A percentile compares a stretch with the other conserved stretches of the same genome.
phyloP scores from a whole-genome alignment of 1,140 invertebrate species.

The Triops cancriformis region DNA sequence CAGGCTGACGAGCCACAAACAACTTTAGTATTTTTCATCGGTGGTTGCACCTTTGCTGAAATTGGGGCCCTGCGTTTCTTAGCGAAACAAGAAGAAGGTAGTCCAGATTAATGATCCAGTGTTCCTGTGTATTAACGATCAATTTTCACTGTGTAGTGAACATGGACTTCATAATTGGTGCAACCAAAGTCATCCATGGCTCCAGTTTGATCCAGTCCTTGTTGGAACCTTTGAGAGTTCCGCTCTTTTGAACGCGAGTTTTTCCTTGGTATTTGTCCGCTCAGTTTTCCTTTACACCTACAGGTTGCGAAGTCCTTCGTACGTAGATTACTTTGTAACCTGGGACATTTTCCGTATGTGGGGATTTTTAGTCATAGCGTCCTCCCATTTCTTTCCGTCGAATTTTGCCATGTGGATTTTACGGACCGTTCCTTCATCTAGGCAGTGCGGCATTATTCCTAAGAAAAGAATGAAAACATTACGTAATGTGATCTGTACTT shows the following conservation, averaged over 20 bases:
- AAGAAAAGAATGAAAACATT: constrained; percentile 17
- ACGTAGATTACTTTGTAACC: constrained; percentile 16
- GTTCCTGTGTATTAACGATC: constrained; percentile 15
- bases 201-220: constrained; percentile 70
- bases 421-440: constrained; percentile 42
- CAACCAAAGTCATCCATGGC: constrained; percentile 89
- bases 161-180: constrained; percentile 84
- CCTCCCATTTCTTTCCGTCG: constrained; percentile 46
- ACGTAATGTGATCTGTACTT: not conserved
- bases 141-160: constrained; percentile 51
- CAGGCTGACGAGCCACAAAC: constrained; percentile 61
- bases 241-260: not conserved
- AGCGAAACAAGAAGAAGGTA: constrained; percentile 81
- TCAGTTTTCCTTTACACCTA: not conserved
- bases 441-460: constrained; percentile 44
- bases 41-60: constrained; percentile 93
- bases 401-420: constrained; percentile 38
- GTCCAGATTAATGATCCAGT: constrained; percentile 23
- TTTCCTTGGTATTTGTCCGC: not conserved
- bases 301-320: not conserved
- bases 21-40: constrained; percentile 89
- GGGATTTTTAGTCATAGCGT: constrained; percentile 35
- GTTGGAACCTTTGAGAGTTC: constrained; percentile 44
- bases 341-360: constrained; percentile 30
- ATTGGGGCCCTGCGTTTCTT: constrained; percentile 85